Evolutionary conservation across 1,140 invertebrate species (phyloP).

Genomic region (Diachasmimorpha longicaudata): DNA sequence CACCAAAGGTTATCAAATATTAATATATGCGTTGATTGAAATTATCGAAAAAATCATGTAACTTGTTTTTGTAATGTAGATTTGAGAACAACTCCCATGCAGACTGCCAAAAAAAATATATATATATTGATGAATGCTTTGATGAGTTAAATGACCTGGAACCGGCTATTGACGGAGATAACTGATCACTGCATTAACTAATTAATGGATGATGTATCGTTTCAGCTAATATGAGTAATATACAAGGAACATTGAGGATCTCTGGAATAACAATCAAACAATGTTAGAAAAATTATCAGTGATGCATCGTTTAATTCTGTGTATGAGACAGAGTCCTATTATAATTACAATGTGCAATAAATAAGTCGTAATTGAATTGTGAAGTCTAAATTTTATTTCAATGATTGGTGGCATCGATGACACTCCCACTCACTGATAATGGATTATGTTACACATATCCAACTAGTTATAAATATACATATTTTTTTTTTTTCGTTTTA

Average conservation of each 20-base stretch:
- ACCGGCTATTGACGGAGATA: not conserved
- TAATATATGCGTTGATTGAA: not conserved
- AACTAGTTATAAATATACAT: constrained; percentile 6
- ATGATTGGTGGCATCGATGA: constrained; percentile 5
- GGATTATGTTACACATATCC: constrained; percentile 22
- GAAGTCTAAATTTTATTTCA: constrained; percentile 21
- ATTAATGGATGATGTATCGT: not conserved
- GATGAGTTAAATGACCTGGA: not conserved
- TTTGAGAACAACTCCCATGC: not conserved
- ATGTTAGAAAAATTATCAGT: not conserved
- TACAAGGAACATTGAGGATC: not conserved
- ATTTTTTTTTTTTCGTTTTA: constrained; percentile 1
- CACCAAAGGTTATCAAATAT: not conserved
- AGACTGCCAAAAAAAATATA: not conserved
- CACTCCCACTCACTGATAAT: not conserved
- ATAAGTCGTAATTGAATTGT: not conserved
- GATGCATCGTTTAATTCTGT: not conserved
- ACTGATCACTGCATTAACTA: not conserved
- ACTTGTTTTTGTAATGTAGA: not conserved
- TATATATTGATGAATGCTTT: not conserved
- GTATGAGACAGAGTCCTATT: constrained; percentile 2
- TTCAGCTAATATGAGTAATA: not conserved
- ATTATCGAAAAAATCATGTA: not conserved
- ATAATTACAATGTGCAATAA: constrained; percentile 10
- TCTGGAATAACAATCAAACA: not conserved